A percentile compares a stretch with the other conserved stretches of the same genome.
These are phyloP conservation scores for Dendroctonus ponderosae DNA, from an alignment of 1,140 invertebrate genomes.

Conservation along the genomic window DNA sequence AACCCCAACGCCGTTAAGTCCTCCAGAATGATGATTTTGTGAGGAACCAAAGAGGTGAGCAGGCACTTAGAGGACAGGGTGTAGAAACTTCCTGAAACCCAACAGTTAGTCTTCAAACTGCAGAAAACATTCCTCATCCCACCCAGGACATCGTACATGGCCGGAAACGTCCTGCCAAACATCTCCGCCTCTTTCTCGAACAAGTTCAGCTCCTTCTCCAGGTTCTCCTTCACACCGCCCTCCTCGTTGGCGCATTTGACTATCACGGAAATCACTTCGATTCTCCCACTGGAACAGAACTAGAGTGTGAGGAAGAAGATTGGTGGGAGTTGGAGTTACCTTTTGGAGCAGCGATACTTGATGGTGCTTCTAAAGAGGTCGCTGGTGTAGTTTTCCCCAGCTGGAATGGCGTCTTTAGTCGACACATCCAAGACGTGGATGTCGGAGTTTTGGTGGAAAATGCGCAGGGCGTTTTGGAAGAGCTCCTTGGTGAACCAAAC, in stretches of 20 bases:
- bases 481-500: constrained; percentile 39
- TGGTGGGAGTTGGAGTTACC: constrained; percentile 21
- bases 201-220: constrained; percentile 40
- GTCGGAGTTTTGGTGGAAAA: constrained; percentile 33
- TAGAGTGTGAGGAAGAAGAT: constrained; percentile 13
- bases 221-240: constrained; percentile 38
- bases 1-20: constrained; percentile 57
- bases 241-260: constrained; percentile 43
- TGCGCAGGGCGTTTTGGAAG: constrained; percentile 38
- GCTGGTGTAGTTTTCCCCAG: constrained; percentile 46
- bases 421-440: constrained; percentile 35
- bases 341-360: constrained; percentile 32
- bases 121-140: constrained; percentile 1
- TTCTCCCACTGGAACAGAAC: constrained; percentile 32
- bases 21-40: constrained; percentile 54
- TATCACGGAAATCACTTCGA: constrained; percentile 38
- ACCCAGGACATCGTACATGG: constrained; percentile 41
- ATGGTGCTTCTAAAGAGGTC: constrained; percentile 42
- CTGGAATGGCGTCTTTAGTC: constrained; percentile 38
- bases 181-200: constrained; percentile 46
- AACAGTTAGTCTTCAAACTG: too few species aligned
- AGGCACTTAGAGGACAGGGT: constrained; percentile 43
- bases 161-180: constrained; percentile 41
- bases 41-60: constrained; percentile 46
- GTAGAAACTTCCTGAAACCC: constrained; percentile 34